Evolutionary conservation across 2,797 vertebrate species (phyloP).

Genomic region (Ataeniobius toweri): DNA sequence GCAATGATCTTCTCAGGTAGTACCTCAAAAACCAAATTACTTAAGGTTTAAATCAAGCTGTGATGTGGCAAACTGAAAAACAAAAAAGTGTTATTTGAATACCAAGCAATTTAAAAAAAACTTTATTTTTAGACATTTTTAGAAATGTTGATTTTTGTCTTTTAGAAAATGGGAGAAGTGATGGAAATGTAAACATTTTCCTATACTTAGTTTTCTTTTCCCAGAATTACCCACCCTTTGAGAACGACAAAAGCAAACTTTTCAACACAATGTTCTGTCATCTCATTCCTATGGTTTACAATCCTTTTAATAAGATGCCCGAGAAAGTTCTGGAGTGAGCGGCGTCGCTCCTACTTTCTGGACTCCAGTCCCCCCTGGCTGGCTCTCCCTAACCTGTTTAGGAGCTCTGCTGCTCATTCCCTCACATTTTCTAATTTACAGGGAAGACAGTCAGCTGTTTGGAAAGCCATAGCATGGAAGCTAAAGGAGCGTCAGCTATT

Average conservation of each 20-base stretch:
- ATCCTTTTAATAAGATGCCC: not conserved
- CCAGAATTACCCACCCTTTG: not conserved
- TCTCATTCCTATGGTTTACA: not conserved
- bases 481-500: not conserved
- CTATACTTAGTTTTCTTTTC: not conserved
- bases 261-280: not conserved
- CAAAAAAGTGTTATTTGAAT: not conserved
- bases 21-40: not conserved
- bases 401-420: not conserved
- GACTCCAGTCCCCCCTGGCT: not conserved
- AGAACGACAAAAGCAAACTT: not conserved
- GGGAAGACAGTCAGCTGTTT: not conserved
- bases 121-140: not conserved
- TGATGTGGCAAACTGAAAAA: not conserved
- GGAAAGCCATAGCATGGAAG: not conserved
- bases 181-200: not conserved
- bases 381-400: not conserved
- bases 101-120: not conserved
- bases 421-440: not conserved
- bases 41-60: not conserved
- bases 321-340: not conserved
- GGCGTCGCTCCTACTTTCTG: not conserved
- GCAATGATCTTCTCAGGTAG: not conserved
- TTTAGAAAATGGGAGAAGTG: not conserved
- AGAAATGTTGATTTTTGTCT: not conserved